Percentiles rank a stretch among this genome's conserved stretches.
These are phyloP conservation scores for Heteropelma amictum DNA, from an alignment of 2,888 invertebrate genomes.

Conservation along the genomic window DNA sequence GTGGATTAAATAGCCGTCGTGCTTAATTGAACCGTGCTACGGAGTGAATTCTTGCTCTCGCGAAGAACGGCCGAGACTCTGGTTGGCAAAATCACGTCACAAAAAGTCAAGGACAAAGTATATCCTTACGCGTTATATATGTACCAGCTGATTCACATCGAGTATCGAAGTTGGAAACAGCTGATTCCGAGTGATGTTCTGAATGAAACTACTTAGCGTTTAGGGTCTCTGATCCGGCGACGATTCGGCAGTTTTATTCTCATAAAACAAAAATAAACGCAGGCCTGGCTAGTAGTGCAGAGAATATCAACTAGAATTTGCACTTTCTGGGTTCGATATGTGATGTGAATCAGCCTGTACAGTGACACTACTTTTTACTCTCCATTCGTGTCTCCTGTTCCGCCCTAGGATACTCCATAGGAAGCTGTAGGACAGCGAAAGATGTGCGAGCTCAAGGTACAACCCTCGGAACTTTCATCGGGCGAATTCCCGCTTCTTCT, in stretches of 20 bases:
- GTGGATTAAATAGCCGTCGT: slow-evolving; percentile 51
- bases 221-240: too few relatives aligned
- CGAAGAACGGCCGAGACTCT: slow-evolving; percentile 29
- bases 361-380: slow-evolving; percentile 16
- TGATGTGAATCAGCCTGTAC: background rate
- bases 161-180: too few relatives aligned
- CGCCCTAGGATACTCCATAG: background rate
- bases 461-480: slow-evolving; percentile 19
- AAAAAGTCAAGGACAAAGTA: too few relatives aligned
- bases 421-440: background rate
- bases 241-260: too few relatives aligned
- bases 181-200: too few relatives aligned
- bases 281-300: too few relatives aligned
- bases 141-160: too few relatives aligned
- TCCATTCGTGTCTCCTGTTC: slow-evolving; percentile 20
- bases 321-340: too few relatives aligned
- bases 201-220: too few relatives aligned
- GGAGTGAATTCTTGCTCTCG: slow-evolving; percentile 14
- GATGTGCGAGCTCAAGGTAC: slow-evolving; percentile 12
- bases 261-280: too few relatives aligned
- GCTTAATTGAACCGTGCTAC: slow-evolving; percentile 50
- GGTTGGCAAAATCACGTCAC: slow-evolving; percentile 51
- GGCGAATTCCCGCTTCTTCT: slow-evolving; percentile 3
- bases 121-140: too few relatives aligned
- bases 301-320: too few relatives aligned